Evolutionary conservation across 2,113 vertebrate genomes (phyloP).

Genomic region (Lepus europaeus): DNA sequence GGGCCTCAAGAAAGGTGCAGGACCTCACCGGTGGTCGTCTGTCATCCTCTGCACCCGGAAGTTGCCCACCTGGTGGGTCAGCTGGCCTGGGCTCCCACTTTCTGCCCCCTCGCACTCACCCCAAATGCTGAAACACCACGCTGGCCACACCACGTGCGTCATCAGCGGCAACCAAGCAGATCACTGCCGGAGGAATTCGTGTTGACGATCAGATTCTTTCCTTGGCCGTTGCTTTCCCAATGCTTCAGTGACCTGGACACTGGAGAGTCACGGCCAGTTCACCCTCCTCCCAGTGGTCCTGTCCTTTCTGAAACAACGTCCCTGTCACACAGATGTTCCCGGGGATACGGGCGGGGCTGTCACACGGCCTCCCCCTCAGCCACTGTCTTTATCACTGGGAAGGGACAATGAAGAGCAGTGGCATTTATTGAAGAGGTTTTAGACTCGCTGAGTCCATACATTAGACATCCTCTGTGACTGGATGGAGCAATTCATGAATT

Average conservation of each 20-base stretch:
- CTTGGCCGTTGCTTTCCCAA: conserved; percentile 34
- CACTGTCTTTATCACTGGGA: conserved; percentile 35
- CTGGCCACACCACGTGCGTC: background rate
- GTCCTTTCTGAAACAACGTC: conserved; percentile 21
- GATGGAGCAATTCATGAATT: conserved; percentile 42
- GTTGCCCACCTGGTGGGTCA: background rate
- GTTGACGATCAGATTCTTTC: conserved; percentile 49
- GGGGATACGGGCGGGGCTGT: background rate
- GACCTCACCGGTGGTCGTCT: background rate
- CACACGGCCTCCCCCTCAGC: conserved; percentile 42
- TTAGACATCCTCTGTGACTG: conserved; percentile 62
- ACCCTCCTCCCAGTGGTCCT: background rate
- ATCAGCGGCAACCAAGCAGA: conserved; percentile 14
- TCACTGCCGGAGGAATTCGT: background rate
- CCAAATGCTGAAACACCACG: background rate
- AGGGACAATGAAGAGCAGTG: conserved; percentile 60
- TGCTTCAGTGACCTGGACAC: conserved; percentile 57
- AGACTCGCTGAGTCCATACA: conserved; percentile 44
- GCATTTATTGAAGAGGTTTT: conserved; percentile 57
- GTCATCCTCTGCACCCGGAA: background rate
- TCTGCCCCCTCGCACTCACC: background rate
- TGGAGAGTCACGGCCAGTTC: conserved; percentile 28
- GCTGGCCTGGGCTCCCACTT: background rate
- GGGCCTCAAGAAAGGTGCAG: background rate
- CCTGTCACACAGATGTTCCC: background rate